Conservation (phyloP, 1,140 invertebrate species). For the Zaprionus camerounensis region DNA sequence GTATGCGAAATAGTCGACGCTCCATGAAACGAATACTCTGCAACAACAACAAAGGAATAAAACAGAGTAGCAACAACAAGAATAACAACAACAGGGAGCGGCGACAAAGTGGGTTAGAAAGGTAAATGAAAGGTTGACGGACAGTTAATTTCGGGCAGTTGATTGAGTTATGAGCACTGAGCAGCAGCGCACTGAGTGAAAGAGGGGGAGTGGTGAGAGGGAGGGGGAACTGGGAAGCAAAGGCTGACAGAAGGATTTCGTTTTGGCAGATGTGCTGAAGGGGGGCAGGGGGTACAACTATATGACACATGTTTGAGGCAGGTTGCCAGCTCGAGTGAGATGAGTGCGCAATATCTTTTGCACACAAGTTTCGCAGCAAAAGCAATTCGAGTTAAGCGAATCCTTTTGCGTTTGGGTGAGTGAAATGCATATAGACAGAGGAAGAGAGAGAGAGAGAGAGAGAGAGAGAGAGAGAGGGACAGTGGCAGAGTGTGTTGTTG, state of each 20-base stretch:
- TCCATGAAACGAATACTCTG: conserved; percentile 37
- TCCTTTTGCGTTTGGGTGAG: not conserved
- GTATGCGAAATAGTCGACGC: conserved; percentile 42
- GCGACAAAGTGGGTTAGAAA: conserved; percentile 49
- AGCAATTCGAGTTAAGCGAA: not conserved
- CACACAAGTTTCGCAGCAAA: not conserved
- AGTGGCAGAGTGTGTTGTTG: not conserved
- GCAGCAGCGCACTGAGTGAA: not conserved
- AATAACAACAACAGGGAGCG: not conserved
- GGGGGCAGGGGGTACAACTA: not conserved
- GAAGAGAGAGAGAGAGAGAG: not conserved
- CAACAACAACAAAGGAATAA: conserved; percentile 10
- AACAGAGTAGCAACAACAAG: not conserved
- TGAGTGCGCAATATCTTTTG: conserved; percentile 7
- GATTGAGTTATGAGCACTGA: conserved; percentile 53
- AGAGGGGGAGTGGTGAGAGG: not conserved
- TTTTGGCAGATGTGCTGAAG: conserved; percentile 16
- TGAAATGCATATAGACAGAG: not conserved
- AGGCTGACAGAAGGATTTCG: conserved; percentile 16
- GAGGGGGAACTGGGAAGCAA: not conserved
- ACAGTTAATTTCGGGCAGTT: conserved; percentile 57
- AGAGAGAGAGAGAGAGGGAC: not conserved
- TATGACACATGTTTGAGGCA: conserved; percentile 22
- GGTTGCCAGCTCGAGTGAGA: conserved; percentile 3
- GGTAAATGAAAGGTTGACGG: conserved; percentile 57